A percentile compares a stretch with the other conserved stretches of the same genome.
Conservation (phyloP, 2,113 vertebrate species). For the Pachyramphus minor region DNA sequence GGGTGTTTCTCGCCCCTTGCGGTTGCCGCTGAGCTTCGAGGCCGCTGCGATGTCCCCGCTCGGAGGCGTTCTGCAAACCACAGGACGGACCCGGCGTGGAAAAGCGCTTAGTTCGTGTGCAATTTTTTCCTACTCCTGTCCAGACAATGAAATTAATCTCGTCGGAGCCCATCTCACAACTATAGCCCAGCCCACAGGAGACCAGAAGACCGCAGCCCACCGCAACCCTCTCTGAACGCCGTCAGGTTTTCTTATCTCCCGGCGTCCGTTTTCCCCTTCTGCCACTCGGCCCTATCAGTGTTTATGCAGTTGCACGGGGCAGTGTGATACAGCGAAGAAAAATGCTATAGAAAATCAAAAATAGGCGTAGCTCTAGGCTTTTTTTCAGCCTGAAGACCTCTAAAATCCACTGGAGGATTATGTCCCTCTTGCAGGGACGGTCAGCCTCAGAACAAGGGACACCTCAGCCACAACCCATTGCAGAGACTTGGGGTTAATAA, state of each 20-base stretch:
- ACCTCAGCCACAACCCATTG: not conserved
- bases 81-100: not conserved
- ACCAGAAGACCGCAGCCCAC: not conserved
- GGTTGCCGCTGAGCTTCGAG: accelerated
- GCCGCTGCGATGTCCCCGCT: not conserved
- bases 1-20: too few relatives aligned
- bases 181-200: not conserved
- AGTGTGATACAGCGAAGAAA: not conserved
- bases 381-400: not conserved
- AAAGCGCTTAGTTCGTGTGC: not conserved
- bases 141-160: not conserved
- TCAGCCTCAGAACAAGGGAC: not conserved
- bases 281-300: not conserved
- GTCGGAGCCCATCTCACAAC: not conserved
- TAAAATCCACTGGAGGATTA: not conserved
- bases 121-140: not conserved
- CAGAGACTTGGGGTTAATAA: not conserved
- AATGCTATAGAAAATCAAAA: not conserved
- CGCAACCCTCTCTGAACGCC: not conserved
- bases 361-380: not conserved
- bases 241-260: not conserved
- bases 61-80: not conserved
- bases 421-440: not conserved
- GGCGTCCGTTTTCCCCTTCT: not conserved
- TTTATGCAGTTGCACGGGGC: not conserved